Conservation (phyloP, 2,888 invertebrate species). For the Cremastobaeus sp. region DNA sequence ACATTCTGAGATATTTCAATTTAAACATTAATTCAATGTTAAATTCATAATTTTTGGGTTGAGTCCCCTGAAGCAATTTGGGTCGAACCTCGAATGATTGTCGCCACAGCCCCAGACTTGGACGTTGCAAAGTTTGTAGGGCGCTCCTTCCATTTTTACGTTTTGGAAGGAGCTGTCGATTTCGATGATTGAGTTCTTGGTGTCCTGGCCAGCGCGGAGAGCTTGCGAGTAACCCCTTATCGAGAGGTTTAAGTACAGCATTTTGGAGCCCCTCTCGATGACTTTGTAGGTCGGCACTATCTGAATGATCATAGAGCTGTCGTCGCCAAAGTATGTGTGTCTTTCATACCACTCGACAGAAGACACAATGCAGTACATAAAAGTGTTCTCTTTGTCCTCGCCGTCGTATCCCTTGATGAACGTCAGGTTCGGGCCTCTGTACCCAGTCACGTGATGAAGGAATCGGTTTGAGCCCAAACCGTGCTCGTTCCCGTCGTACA, state of each 20-base stretch:
- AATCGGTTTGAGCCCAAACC: conserved; percentile 94
- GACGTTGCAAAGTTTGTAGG: conserved; percentile 78
- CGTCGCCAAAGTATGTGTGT: conserved; percentile 89
- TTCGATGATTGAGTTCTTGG: conserved; percentile 85
- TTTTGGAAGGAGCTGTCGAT: conserved; percentile 81
- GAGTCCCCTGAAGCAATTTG: too few species aligned
- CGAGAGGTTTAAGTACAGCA: conserved; percentile 90
- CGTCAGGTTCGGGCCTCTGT: conserved; percentile 82
- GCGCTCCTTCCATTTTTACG: conserved; percentile 76
- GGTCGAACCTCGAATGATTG: conserved; percentile 80
- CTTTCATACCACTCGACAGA: conserved; percentile 92
- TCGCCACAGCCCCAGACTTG: conserved; percentile 94
- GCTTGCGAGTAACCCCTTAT: conserved; percentile 92
- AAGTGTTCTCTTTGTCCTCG: conserved; percentile 79
- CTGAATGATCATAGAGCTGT: conserved; percentile 88
- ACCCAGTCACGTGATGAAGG: conserved; percentile 90
- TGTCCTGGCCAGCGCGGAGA: conserved; percentile 89
- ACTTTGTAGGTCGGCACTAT: conserved; percentile 84
- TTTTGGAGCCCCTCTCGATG: conserved; percentile 84
- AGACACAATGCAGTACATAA: conserved; percentile 87
- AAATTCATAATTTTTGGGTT: too few species aligned
- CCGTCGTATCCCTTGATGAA: conserved; percentile 79
- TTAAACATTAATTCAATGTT: too few species aligned
- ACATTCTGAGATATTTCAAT: too few species aligned
- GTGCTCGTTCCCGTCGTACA: conserved; percentile 91